These are phyloP conservation scores for Acropternis orthonyx DNA, from an alignment of 2,797 vertebrate species.

Conservation along the genomic window DNA sequence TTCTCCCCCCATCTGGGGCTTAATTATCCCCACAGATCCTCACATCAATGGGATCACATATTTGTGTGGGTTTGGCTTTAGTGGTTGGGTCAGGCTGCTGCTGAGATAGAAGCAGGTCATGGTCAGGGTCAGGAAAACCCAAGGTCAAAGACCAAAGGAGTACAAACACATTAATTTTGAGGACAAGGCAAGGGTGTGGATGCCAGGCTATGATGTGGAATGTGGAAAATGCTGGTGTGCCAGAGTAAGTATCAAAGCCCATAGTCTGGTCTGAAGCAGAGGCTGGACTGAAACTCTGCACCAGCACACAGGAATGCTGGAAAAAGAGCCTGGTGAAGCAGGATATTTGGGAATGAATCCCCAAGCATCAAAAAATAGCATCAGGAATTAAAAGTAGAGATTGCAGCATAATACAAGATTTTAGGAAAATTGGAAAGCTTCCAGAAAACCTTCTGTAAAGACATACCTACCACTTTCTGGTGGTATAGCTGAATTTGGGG, in stretches of 20 bases:
- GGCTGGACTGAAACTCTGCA: neutral
- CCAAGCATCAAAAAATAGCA: neutral
- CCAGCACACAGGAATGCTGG: neutral
- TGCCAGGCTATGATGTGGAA: neutral
- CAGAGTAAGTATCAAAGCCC: neutral
- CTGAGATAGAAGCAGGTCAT: neutral
- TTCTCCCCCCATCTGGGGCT: neutral
- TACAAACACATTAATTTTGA: neutral
- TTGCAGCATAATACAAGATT: neutral
- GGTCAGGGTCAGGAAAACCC: neutral
- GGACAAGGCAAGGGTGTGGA: neutral
- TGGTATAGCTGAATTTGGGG: neutral
- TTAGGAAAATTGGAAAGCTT: neutral
- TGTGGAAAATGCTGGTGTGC: fast-evolving
- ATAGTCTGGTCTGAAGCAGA: neutral
- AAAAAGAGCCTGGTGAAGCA: neutral
- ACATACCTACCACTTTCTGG: fast-evolving
- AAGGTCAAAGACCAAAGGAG: neutral
- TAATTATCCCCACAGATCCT: neutral
- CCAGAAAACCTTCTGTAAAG: neutral
- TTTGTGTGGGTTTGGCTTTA: neutral
- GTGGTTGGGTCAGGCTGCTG: neutral
- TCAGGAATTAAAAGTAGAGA: neutral
- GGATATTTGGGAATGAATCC: neutral
- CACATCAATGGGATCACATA: neutral